Evolutionary conservation across 2,797 vertebrate species (phyloP).

Genomic region (Myiotriccus ornatus): DNA sequence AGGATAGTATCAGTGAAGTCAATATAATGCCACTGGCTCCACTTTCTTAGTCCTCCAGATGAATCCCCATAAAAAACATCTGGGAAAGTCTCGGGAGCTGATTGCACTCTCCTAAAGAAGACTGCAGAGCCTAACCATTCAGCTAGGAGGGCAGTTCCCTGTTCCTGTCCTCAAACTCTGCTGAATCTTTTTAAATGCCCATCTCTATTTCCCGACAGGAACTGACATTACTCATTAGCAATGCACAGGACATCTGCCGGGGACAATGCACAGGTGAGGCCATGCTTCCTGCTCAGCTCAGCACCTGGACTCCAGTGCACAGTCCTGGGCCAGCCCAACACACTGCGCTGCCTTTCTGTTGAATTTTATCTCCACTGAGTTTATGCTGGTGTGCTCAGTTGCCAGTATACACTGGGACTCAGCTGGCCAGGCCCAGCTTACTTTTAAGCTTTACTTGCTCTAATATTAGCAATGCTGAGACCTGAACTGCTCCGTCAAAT

Average conservation of each 20-base stretch:
- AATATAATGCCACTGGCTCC: conserved; percentile 69
- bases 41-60: conserved; percentile 83
- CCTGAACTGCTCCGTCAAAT: not conserved
- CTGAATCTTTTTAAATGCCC: not conserved
- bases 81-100: not conserved
- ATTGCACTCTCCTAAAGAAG: not conserved
- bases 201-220: not conserved
- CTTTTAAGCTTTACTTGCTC: not conserved
- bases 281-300: not conserved
- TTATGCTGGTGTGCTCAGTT: not conserved
- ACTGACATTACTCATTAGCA: rapidly evolving
- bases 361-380: not conserved
- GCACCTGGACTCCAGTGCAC: not conserved
- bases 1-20: conserved; percentile 81
- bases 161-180: not conserved
- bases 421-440: no score
- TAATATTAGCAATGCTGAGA: not conserved
- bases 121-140: not conserved
- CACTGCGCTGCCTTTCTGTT: not conserved
- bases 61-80: not conserved
- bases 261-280: not conserved
- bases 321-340: not conserved
- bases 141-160: not conserved
- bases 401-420: not conserved
- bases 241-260: not conserved